A percentile compares a stretch with the other conserved stretches of the same genome.
phyloP scores from a whole-genome alignment of 2,113 vertebrate species.

The Seriola rivoliana region DNA sequence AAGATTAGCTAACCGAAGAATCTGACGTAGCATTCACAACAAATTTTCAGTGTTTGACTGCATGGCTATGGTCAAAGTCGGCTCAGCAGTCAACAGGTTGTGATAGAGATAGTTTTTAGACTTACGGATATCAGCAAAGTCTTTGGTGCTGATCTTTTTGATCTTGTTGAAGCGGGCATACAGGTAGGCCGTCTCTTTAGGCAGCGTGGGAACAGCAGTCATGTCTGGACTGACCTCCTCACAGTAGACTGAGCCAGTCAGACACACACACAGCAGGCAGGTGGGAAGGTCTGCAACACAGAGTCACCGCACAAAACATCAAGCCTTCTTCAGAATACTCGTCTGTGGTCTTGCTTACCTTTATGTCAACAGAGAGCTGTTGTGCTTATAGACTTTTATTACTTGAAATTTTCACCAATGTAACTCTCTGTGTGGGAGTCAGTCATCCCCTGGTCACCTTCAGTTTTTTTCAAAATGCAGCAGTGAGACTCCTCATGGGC shows the following conservation, averaged over 20 bases:
- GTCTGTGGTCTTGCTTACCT: neutral
- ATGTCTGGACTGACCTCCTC: slow-evolving; percentile 91
- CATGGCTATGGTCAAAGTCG: neutral
- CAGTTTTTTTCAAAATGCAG: too few species aligned
- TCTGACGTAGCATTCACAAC: neutral
- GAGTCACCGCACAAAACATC: neutral
- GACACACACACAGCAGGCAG: slow-evolving; percentile 94
- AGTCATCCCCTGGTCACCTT: too few species aligned
- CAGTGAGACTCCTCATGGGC: too few species aligned
- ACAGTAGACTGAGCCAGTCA: slow-evolving; percentile 97
- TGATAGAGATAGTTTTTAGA: slow-evolving; percentile 29
- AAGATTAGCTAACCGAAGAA: too few species aligned
- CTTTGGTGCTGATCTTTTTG: slow-evolving; percentile 90
- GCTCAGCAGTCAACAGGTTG: neutral
- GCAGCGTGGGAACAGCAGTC: slow-evolving; percentile 90
- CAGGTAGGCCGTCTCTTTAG: slow-evolving; percentile 95
- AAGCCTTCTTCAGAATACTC: neutral
- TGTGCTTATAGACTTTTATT: too few species aligned
- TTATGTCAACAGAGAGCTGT: neutral
- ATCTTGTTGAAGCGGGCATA: slow-evolving; percentile 98
- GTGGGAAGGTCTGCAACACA: slow-evolving; percentile 90
- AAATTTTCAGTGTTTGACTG: neutral
- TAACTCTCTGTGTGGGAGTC: too few species aligned
- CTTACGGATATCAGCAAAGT: slow-evolving; percentile 94
- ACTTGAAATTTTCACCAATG: too few species aligned